Evolutionary conservation across 2,797 vertebrate species (phyloP).

Genomic region (Heliangelus exortis): DNA sequence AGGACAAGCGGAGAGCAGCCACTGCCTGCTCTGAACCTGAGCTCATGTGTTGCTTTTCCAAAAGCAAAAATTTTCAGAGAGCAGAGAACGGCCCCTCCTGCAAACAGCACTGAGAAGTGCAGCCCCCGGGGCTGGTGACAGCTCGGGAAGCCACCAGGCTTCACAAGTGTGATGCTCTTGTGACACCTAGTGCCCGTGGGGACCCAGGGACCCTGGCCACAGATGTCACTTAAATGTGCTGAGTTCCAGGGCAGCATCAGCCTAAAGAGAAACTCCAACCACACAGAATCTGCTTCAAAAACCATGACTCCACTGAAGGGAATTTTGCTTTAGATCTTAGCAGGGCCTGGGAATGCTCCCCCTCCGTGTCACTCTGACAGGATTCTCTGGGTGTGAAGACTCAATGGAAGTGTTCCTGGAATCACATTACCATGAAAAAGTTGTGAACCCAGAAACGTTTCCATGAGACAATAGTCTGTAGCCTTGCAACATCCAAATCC

Average conservation of each 20-base stretch:
- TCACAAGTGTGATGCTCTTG: background rate
- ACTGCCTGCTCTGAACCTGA: background rate
- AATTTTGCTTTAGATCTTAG: background rate
- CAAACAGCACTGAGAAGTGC: background rate
- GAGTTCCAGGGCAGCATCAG: accelerated
- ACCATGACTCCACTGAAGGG: accelerated
- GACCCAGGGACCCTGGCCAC: background rate
- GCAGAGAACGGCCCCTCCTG: background rate
- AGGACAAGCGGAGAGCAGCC: background rate
- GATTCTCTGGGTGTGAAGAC: slow-evolving; percentile 12
- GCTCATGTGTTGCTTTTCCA: background rate
- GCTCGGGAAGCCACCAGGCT: background rate
- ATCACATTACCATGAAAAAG: slow-evolving; percentile 1
- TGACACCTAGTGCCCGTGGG: slow-evolving; percentile 60
- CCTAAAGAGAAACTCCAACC: accelerated
- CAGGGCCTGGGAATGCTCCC: background rate
- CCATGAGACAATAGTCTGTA: slow-evolving; percentile 55
- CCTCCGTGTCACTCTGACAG: background rate
- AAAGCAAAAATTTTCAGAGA: background rate
- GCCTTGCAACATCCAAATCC: slow-evolving; percentile 64
- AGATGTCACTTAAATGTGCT: accelerated
- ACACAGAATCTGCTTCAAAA: background rate
- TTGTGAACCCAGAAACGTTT: slow-evolving; percentile 10
- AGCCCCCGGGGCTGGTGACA: background rate
- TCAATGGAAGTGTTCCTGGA: slow-evolving; percentile 52